Conservation (phyloP, 2,797 vertebrate species). For the Sebastes trivittatus region DNA sequence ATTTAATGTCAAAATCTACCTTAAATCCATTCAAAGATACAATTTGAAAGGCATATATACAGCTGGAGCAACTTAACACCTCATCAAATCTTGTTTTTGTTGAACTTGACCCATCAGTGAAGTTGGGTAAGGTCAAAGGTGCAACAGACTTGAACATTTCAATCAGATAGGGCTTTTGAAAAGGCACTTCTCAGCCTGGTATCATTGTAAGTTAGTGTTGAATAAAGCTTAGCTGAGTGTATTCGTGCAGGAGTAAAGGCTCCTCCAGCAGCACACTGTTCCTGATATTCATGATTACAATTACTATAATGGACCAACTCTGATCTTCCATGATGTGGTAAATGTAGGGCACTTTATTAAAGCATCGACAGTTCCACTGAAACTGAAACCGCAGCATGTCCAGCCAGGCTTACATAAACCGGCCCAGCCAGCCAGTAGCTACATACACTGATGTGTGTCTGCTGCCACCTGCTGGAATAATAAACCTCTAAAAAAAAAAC, state of each 20-base stretch:
- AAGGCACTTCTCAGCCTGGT: neutral
- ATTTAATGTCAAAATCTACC: no score
- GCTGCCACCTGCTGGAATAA: slow-evolving; percentile 72
- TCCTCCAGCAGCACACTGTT: neutral
- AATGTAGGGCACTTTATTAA: neutral
- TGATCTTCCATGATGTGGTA: neutral
- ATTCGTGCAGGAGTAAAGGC: neutral
- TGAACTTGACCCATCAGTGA: neutral
- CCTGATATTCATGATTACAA: neutral
- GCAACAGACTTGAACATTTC: neutral
- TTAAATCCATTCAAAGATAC: no score
- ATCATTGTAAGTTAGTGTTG: neutral
- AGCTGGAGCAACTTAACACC: neutral
- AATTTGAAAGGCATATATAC: no score
- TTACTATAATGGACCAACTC: neutral
- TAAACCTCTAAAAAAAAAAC: no score
- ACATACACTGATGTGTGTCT: slow-evolving; percentile 50
- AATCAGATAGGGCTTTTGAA: neutral
- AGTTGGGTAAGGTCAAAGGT: neutral
- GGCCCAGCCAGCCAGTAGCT: neutral
- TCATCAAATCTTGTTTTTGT: neutral
- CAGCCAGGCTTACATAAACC: neutral
- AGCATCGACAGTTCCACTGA: slow-evolving; percentile 2
- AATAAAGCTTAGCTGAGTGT: neutral
- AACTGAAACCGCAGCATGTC: slow-evolving; percentile 2